Base-by-base conservation (phyloP, 92 coral and sea anemone genomes). In the Phymanthus crucifer region DNA sequence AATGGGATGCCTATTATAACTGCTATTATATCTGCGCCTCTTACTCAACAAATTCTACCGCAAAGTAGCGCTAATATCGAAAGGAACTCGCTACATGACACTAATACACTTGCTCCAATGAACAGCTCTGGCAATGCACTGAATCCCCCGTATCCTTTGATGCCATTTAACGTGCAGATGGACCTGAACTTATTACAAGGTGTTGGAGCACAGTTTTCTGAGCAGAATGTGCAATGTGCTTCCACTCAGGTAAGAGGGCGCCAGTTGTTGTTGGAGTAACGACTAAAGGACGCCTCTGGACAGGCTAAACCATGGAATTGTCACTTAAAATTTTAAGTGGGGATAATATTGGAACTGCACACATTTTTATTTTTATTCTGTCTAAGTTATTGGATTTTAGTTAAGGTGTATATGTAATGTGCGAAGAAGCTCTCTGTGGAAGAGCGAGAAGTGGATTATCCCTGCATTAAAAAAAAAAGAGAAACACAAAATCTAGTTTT, bases 1-100 rank as follows among this genome's bases (percentile, higher is more conserved):
- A 23, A 57, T 24, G 74, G 80, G 0, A 52, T 73, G 69, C 86
- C 86, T 26, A 72, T 82, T 4, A 82, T 82, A 18, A 67, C 86
- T 27, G 86, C 86, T 11, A 74, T 40, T 57, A 54, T 79, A 32
- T 67, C 61, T n/a, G 73, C 65, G 73, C 78, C 52, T n/a, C 58
- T 76, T 61, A 17, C 80, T 29, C 84, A 84, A 70, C 57, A 70
- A 32, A 56, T 56, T 19, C 19, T 80, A 65, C 65, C 89, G 66
- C 87, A 77, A 65, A 77, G 35, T 48, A 1, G 70, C 32, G n/a
- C 69, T 0, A 77, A 38, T 26, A 47, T 61, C 58, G 81, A 77
- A 5, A 23, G 81, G 21, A 77, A 77, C 35, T 69, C 72, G 1
- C 37, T 61, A 0, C 57, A 36, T 37, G 3, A 64, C 16, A 3